Base-by-base conservation (phyloP, 2,113 vertebrate species). In the Nothoprocta perdicaria region DNA sequence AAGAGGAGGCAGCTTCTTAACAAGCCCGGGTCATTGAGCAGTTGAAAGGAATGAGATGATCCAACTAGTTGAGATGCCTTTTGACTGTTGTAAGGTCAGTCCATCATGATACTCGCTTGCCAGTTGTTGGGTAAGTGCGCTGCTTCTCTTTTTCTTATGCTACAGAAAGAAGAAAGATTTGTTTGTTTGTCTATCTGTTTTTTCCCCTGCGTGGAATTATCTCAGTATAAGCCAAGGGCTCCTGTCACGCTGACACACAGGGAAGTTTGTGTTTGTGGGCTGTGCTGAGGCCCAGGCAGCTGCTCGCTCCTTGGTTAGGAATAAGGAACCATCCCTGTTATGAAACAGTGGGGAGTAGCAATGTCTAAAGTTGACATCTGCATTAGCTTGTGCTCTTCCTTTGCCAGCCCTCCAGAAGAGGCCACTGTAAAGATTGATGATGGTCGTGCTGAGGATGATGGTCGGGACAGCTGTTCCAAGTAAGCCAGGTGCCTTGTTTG, bases 401-500 rank as follows among this genome's bases (percentile, higher is more conserved):
- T 78, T 96, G 17, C 31, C 84, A 97, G 98, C 94, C 90, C 94
- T 95, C 69, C 76, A 89, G 95, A 98, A 75, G 98, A 98, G 41
- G 95, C 98, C 57, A 96, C 96, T 72, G 95, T 98, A 55, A 93
- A 97, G 91, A 98, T 99, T 81, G 98, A 99, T 93, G 97, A 99
- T 95, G 98, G 98, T 29, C 81, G 97, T 78, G 95, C 97, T 52
- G 97, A 98, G 19, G 90, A 27, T 35, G 57, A 80, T 23, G 88
- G 97, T 43, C 96, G 97, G 13, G 95, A 98, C 95, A 98, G 95
- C 4, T 95, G 97, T 94, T 96, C 93, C 84, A 91, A 97, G 98
- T 99, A 97, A 98, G 98, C 22, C 55, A 19, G 71, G 67, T 83
- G 46, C 43, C 23, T 88, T 67, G 11, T 10, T 80, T 80, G 21